A percentile compares a stretch with the other conserved stretches of the same genome.
Conservation (phyloP, 2,888 invertebrate species). For the Cyclophora albipunctata region DNA sequence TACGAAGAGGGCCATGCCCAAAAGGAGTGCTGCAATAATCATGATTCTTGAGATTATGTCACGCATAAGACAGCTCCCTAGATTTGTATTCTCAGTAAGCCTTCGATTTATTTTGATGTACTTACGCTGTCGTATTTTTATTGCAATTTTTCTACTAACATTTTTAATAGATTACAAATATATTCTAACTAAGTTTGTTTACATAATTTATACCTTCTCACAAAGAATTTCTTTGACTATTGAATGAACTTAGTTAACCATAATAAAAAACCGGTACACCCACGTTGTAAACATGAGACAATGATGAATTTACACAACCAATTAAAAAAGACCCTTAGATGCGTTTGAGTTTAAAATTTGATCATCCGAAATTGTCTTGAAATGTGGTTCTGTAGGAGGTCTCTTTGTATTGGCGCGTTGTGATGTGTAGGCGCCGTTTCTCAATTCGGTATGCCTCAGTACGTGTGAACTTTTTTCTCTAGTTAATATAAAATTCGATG, state of each 20-base stretch:
- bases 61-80: slow-evolving; percentile 3
- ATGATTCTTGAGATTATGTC: slow-evolving; percentile 20
- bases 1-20: slow-evolving; percentile 3
- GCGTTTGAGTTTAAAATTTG: slow-evolving; percentile 18
- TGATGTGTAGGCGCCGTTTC: slow-evolving; percentile 45
- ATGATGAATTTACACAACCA: slow-evolving; percentile 47
- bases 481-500: slow-evolving; percentile 45
- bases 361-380: slow-evolving; percentile 11
- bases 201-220: no score
- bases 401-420: slow-evolving; percentile 25
- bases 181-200: no score
- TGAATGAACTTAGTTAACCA: slow-evolving; percentile 31
- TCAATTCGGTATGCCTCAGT: slow-evolving; percentile 37
- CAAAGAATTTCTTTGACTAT: slow-evolving; percentile 7
- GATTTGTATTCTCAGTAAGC: slow-evolving; percentile 6
- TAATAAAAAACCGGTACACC: slow-evolving; percentile 55
- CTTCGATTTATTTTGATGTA: background rate
- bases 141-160: no score
- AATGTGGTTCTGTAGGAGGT: slow-evolving; percentile 18
- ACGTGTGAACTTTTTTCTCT: slow-evolving; percentile 44
- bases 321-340: slow-evolving; percentile 26
- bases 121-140: no score
- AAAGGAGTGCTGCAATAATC: slow-evolving; percentile 13
- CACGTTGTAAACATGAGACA: slow-evolving; percentile 50
- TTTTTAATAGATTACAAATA: no score